phyloP scores from a whole-genome alignment of 2,888 invertebrate species.

The Oscheius sp. region DNA sequence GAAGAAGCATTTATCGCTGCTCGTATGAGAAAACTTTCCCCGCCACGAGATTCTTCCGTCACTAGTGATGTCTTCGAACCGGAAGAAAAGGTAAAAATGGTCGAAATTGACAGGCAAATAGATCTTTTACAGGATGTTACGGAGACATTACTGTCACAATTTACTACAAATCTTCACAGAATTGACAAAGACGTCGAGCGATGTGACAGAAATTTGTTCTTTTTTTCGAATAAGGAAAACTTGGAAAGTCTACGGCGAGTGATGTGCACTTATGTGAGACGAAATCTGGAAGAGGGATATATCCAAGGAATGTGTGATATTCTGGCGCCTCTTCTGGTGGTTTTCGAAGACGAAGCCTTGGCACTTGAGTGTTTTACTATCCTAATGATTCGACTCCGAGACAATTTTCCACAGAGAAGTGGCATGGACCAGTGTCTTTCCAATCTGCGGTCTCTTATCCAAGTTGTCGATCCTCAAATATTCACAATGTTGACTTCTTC shows the following conservation, averaged over 20 bases:
- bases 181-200: constrained; percentile 96
- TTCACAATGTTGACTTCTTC: constrained; percentile 82
- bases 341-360: constrained; percentile 89
- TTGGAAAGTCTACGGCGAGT: constrained; percentile 81
- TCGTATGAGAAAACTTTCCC: constrained; percentile 55
- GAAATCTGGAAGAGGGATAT: constrained; percentile 91
- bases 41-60: constrained; percentile 62
- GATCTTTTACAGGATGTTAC: no score
- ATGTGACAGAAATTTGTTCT: constrained; percentile 93
- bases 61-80: constrained; percentile 69
- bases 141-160: constrained; percentile 64
- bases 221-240: constrained; percentile 86
- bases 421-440: constrained; percentile 96
- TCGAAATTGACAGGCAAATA: no score
- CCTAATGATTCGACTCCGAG: constrained; percentile 88
- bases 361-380: constrained; percentile 91
- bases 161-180: constrained; percentile 88
- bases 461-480: constrained; percentile 70
- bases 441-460: constrained; percentile 84
- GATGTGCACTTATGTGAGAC: constrained; percentile 88
- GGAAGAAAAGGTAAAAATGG: constrained; percentile 29
- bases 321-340: constrained; percentile 89
- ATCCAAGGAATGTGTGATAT: constrained; percentile 98
- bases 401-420: constrained; percentile 90
- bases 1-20: constrained; percentile 76